phyloP scores from a whole-genome alignment of 1,140 invertebrate species.

The Helicoverpa zea region DNA sequence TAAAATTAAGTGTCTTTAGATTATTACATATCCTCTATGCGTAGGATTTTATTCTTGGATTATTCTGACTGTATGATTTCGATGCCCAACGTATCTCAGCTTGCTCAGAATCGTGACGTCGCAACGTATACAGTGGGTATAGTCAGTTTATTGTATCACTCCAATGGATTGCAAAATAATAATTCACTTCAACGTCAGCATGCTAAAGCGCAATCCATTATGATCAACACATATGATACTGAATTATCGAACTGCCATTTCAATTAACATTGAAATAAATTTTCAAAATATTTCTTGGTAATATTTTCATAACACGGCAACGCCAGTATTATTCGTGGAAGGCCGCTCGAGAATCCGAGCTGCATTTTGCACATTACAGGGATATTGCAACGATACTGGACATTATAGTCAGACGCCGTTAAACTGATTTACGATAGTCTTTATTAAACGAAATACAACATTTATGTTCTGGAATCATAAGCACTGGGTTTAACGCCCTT shows the following conservation, averaged over 20 bases:
- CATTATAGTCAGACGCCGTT: slow-evolving; percentile 18
- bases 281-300: slow-evolving; percentile 1
- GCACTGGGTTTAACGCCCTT: slow-evolving; percentile 23
- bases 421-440: slow-evolving; percentile 43
- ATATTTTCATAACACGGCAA: slow-evolving; percentile 11
- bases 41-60: too few relatives aligned
- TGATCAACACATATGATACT: neutral
- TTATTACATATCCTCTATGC: too few relatives aligned
- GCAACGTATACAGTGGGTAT: too few relatives aligned
- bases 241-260: neutral
- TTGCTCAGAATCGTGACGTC: too few relatives aligned
- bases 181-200: too few relatives aligned
- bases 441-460: slow-evolving; percentile 34
- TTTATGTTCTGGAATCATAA: slow-evolving; percentile 37
- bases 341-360: neutral
- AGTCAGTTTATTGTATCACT: too few relatives aligned
- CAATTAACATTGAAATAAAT: neutral
- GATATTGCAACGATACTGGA: slow-evolving; percentile 35
- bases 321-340: slow-evolving; percentile 20
- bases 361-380: slow-evolving; percentile 26
- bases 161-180: too few relatives aligned
- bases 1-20: too few relatives aligned
- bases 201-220: too few relatives aligned
- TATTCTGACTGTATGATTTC: too few relatives aligned
- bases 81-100: too few relatives aligned